Base-by-base conservation (phyloP, 1,140 invertebrate genomes). In the Rhyacophila brunnea region DNA sequence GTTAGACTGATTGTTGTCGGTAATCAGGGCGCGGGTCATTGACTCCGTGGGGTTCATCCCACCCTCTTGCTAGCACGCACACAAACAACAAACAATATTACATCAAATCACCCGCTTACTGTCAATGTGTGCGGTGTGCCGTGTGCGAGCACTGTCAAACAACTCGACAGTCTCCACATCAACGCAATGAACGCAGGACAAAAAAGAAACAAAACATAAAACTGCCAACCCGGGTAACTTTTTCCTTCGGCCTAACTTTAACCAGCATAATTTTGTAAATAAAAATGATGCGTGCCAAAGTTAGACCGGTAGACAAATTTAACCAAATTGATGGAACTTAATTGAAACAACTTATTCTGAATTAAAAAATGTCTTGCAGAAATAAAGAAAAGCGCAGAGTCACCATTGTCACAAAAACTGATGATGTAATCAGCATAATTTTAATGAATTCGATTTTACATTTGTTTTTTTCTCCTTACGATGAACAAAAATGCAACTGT, bases 11-110 rank as follows among this genome's bases (percentile, higher is more conserved):
- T 87, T 86, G 82, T 93, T 90, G 78, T 92, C 91, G 79, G 87
- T 90, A 80, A 92, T 92, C 79, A 92, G 85, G 78, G 90, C 90
- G 74, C 90, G 86, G 77, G 90, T 92, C 90, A 93, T 92, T 79
- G 90, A 92, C 80, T 93, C 91, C 75, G 90, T 91, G 80, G 89
- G 87, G 82, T 87, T 91, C 74, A 89, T 83, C 81, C 89, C 90
- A 83, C 90, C 90, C 83, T 92, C 90, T 85, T 92, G 90, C 89
- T 92, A 84, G 81, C 81, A 82, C 78, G 84, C 75, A 81, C 74
- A 79, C 82, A 78, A 76, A 79, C 74, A 71, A 68, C 76, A 71
- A 28, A n/a, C n/a, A n/a, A 77, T 68, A 76, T 74, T 69, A 64
- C 73, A 76, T 76, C 69, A 76, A 71, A 75, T 65, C n/a, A 74